Percentiles rank a stretch among this genome's conserved stretches.
These are phyloP conservation scores for Oscheius sp. DNA, from an alignment of 2,888 invertebrate genomes.

Conservation along the genomic window DNA sequence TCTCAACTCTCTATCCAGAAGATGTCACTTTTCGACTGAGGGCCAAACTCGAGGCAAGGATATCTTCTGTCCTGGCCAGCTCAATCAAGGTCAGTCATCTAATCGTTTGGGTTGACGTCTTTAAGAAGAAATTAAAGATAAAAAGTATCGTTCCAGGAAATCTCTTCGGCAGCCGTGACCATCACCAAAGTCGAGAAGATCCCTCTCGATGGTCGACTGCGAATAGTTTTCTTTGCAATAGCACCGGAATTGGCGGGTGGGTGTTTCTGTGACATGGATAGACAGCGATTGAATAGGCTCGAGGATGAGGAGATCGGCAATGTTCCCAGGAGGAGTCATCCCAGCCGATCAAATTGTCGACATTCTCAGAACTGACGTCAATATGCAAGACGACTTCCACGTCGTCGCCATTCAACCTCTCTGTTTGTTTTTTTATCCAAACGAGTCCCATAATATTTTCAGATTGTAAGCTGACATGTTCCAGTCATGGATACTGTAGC, in stretches of 20 bases:
- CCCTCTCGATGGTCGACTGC: slow-evolving; percentile 30
- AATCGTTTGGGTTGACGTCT: neutral
- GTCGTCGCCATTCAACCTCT: slow-evolving; percentile 40
- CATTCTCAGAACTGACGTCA: slow-evolving; percentile 41
- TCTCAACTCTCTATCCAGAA: slow-evolving; percentile 26
- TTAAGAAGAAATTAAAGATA: no score
- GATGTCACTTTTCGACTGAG: slow-evolving; percentile 39
- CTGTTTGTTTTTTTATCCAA: neutral
- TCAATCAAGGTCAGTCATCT: slow-evolving; percentile 25
- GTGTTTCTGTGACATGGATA: neutral
- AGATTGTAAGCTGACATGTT: slow-evolving; percentile 48
- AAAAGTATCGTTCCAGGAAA: slow-evolving; percentile 10
- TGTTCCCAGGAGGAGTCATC: slow-evolving; percentile 23
- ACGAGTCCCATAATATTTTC: neutral
- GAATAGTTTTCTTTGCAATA: slow-evolving; percentile 15
- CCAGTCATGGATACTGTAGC: slow-evolving; percentile 46
- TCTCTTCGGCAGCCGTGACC: slow-evolving; percentile 7
- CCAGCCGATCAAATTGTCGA: slow-evolving; percentile 33
- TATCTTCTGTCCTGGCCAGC: slow-evolving; percentile 42
- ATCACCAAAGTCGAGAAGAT: slow-evolving; percentile 21
- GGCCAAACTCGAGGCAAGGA: slow-evolving; percentile 40
- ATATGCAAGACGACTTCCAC: slow-evolving; percentile 42
- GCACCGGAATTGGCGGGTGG: slow-evolving; percentile 1
- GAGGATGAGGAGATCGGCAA: slow-evolving; percentile 3
- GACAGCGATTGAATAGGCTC: neutral